Percentiles rank a stretch among this genome's conserved stretches.
Evolutionary conservation across 2,888 invertebrate genomes (phyloP).

Genomic region (Ceramica pisi): DNA sequence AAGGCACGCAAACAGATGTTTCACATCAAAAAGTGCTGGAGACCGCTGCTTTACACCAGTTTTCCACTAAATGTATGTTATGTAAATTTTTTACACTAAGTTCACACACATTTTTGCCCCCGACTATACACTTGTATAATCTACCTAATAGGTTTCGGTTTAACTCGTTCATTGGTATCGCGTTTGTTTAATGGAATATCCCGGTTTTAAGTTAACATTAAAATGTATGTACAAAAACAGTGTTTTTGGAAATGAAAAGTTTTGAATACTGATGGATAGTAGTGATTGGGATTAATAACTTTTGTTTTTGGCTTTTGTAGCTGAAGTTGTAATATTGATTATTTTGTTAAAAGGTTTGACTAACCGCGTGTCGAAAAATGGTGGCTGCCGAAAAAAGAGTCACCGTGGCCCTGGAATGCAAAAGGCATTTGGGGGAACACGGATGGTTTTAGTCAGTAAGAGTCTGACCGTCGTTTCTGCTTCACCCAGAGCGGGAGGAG

Average conservation of each 20-base stretch:
- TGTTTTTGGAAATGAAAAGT: slow-evolving; percentile 21
- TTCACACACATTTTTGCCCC: not conserved
- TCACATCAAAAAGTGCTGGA: too few relatives aligned
- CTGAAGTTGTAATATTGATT: not conserved
- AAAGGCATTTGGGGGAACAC: too few relatives aligned
- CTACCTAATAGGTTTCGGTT: slow-evolving; percentile 40
- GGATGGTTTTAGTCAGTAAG: too few relatives aligned
- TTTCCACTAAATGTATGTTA: too few relatives aligned
- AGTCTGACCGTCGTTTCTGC: too few relatives aligned
- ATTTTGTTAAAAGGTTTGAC: not conserved
- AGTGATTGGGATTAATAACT: not conserved
- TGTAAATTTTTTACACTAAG: not conserved
- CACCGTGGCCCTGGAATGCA: too few relatives aligned
- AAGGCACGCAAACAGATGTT: too few relatives aligned
- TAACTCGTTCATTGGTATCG: slow-evolving; percentile 32
- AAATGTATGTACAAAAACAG: slow-evolving; percentile 40
- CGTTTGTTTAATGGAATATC: slow-evolving; percentile 48
- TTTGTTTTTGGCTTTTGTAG: not conserved
- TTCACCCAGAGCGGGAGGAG: too few relatives aligned
- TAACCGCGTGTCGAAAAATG: too few relatives aligned
- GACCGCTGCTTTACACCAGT: too few relatives aligned
- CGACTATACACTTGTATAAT: slow-evolving; percentile 34
- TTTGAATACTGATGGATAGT: not conserved
- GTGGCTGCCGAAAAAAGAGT: too few relatives aligned
- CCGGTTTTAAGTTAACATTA: slow-evolving; percentile 33